Conservation (phyloP, 2,888 invertebrate genomes). For the Amphipoea oculea region DNA sequence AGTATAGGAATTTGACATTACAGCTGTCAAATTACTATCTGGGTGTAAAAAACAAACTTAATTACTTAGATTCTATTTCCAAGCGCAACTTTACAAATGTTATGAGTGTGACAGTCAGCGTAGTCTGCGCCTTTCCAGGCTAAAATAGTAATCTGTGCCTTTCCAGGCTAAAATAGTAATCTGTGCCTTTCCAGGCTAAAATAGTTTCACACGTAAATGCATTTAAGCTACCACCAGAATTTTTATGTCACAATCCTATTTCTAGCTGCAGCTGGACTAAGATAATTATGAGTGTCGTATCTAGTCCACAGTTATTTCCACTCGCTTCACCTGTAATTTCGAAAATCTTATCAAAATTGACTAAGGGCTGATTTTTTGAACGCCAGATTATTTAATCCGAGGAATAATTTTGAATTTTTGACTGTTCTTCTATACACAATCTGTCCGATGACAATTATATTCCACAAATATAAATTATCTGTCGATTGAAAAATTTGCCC, state of each 20-base stretch:
- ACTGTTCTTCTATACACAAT: too few relatives aligned
- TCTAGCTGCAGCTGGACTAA: not conserved
- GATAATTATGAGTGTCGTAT: not conserved
- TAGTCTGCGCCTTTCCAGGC: not conserved
- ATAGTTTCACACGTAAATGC: conserved; percentile 14
- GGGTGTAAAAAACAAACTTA: too few relatives aligned
- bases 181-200: not conserved
- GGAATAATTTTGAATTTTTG: too few relatives aligned
- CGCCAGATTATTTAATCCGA: too few relatives aligned
- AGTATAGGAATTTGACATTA: too few relatives aligned
- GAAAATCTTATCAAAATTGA: not conserved
- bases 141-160: not conserved
- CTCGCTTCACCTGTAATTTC: not conserved
- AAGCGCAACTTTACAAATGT: not conserved
- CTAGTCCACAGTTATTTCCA: not conserved
- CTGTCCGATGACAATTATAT: too few relatives aligned
- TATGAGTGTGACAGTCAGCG: not conserved
- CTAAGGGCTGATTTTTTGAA: too few relatives aligned
- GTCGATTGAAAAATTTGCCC: too few relatives aligned
- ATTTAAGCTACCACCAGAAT: not conserved
- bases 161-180: not conserved
- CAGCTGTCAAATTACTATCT: too few relatives aligned
- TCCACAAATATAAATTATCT: too few relatives aligned
- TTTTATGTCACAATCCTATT: not conserved
- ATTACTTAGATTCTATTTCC: not conserved